Base-by-base conservation (phyloP, 2,888 invertebrate species). In the Himalopsyche anomala region DNA sequence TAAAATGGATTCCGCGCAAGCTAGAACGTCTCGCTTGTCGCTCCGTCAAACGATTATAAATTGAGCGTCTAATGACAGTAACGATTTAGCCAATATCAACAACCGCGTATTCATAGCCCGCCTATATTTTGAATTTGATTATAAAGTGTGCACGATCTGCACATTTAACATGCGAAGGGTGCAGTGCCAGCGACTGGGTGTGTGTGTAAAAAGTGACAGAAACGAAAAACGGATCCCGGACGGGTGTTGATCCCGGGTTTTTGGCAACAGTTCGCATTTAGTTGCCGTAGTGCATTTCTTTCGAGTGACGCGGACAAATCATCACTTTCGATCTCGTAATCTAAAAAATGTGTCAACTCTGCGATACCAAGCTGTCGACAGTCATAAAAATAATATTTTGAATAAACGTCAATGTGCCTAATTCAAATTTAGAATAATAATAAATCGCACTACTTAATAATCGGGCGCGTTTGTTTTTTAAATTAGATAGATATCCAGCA, bases 1-100 rank as follows among this genome's bases (percentile, higher is more conserved):
- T 82, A 81, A 84, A 84, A 86, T 86, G 86, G 86, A 86, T 84
- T 90, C 90, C 90, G 90, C 90, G 90, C 91, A 91, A 91, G n/a
- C 90, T 92, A 92, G 91, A 92, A 91, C 91, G 87, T 80, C 69
- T 82, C 82, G 81, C 83, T 82, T 51, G 81, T 81, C 83, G 81
- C 81, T 74, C 69, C 81, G 83, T 85, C 83, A 85, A 85, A 56
- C 86, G 86, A 83, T 83, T 56, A 83, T 82, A 80, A 84, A 84
- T 84, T 74, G 84, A 82, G 83, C 84, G 62, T 42, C 56, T 80
- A 84, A 87, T 84, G 74, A 84, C 80, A 84, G 79, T 82, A 80
- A 83, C 79, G 80, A 80, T 85, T 42, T 69, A 28, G 45, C 82
- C 69, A 36, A 85, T 85, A 87, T 87, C 79, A 17, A 56, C 38